phyloP scores from a whole-genome alignment of 1,140 invertebrate species.

The Diabrotica virgifera region DNA sequence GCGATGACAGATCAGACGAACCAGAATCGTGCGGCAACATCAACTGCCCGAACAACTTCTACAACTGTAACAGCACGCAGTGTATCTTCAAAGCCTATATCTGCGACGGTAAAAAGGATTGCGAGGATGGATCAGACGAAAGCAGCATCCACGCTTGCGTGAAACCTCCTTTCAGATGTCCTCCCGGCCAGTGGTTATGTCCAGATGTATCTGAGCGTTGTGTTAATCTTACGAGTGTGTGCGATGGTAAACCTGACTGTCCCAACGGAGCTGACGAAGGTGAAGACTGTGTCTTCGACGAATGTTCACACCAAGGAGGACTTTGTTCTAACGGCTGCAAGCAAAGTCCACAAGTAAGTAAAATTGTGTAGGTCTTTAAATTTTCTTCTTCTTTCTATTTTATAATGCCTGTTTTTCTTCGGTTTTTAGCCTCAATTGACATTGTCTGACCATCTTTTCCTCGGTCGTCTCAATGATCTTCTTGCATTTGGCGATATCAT shows the following conservation, averaged over 20 bases:
- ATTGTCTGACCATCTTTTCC: too few species aligned
- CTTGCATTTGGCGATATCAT: too few species aligned
- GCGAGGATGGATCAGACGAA: constrained; percentile 93
- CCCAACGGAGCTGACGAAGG: constrained; percentile 92
- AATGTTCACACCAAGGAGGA: constrained; percentile 67
- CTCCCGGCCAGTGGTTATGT: constrained; percentile 77
- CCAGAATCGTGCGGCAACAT: constrained; percentile 76
- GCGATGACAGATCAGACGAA: constrained; percentile 90
- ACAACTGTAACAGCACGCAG: constrained; percentile 81
- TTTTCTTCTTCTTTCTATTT: constrained; percentile 3
- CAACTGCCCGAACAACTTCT: constrained; percentile 72
- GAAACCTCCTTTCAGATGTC: constrained; percentile 74
- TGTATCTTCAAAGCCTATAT: constrained; percentile 93
- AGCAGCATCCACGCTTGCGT: constrained; percentile 71
- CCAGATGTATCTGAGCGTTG: constrained; percentile 74
- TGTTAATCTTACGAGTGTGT: constrained; percentile 76
- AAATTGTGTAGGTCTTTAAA: neutral
- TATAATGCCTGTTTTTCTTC: constrained; percentile 4
- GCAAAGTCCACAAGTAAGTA: constrained; percentile 74
- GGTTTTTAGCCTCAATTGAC: too few species aligned
- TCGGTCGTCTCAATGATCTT: too few species aligned
- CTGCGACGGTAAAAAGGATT: constrained; percentile 95
- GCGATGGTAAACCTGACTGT: constrained; percentile 82
- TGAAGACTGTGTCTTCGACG: constrained; percentile 72
- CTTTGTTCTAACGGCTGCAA: constrained; percentile 85